These are phyloP conservation scores for Palaemon carinicauda DNA, from an alignment of 1,140 invertebrate species.

Conservation along the genomic window DNA sequence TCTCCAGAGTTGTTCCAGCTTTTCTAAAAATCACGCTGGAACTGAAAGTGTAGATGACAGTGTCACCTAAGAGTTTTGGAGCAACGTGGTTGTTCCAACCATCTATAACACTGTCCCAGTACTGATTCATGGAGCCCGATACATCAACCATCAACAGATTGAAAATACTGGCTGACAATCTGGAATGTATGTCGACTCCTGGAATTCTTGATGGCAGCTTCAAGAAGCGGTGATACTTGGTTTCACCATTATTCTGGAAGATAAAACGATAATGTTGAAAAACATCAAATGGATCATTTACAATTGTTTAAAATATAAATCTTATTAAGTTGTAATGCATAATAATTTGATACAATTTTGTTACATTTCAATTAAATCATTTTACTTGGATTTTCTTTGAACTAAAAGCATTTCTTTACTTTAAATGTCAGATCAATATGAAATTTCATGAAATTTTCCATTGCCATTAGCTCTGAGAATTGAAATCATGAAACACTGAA, in stretches of 20 bases:
- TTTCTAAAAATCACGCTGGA: neutral
- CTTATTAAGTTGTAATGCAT: no score
- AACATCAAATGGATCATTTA: no score
- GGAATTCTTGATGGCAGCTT: conserved; percentile 3
- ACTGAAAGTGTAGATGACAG: neutral
- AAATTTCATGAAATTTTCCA: no score
- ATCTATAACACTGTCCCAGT: conserved; percentile 8
- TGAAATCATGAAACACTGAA: no score
- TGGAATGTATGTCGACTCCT: no score
- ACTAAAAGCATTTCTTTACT: no score
- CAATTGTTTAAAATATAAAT: no score
- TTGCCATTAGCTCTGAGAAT: no score
- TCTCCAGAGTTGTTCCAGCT: neutral
- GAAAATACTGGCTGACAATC: neutral
- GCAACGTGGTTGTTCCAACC: conserved; percentile 41
- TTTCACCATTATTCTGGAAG: neutral
- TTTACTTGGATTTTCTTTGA: no score
- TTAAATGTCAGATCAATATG: no score
- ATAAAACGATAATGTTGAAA: neutral
- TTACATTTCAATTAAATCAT: no score
- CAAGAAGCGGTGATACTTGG: neutral
- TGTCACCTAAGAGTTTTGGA: neutral
- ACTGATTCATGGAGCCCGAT: conserved; percentile 38
- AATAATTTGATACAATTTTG: no score
- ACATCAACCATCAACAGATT: conserved; percentile 49